These are phyloP conservation scores for Lerema accius DNA, from an alignment of 1,140 invertebrate genomes.

Conservation along the genomic window DNA sequence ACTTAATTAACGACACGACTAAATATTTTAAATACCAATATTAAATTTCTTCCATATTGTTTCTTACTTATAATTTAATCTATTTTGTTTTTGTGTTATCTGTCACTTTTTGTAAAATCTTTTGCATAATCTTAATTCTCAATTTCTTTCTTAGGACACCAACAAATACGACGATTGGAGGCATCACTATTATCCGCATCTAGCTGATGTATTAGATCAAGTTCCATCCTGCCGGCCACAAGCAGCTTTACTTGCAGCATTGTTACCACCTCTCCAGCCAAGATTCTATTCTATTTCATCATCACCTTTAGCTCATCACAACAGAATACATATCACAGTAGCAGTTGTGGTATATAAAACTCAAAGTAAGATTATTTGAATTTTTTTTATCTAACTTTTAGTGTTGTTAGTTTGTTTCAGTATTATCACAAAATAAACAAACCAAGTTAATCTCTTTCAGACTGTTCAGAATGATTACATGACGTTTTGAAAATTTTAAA, in stretches of 20 bases:
- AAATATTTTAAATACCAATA: too few relatives aligned
- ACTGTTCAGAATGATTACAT: slow-evolving; percentile 3
- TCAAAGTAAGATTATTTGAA: slow-evolving; percentile 84
- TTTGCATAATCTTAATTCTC: not conserved
- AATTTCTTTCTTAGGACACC: slow-evolving; percentile 86
- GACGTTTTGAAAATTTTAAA: slow-evolving; percentile 22
- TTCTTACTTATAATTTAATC: too few relatives aligned
- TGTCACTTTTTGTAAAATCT: not conserved
- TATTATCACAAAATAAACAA: too few relatives aligned
- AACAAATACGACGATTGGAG: slow-evolving; percentile 97
- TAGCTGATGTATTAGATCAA: slow-evolving; percentile 93
- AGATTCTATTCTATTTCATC: slow-evolving; percentile 98
- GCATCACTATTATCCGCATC: slow-evolving; percentile 92
- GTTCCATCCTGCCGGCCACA: slow-evolving; percentile 93
- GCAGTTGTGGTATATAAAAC: slow-evolving; percentile 95
- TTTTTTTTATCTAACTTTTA: too few relatives aligned
- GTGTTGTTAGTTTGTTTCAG: too few relatives aligned
- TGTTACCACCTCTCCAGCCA: slow-evolving; percentile 93
- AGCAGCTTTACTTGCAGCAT: slow-evolving; percentile 91
- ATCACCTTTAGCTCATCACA: slow-evolving; percentile 88
- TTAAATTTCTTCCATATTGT: too few relatives aligned
- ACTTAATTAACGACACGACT: too few relatives aligned
- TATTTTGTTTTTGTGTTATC: too few relatives aligned
- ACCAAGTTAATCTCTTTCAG: too few relatives aligned
- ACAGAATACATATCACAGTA: slow-evolving; percentile 95